A percentile compares a stretch with the other conserved stretches of the same genome.
Evolutionary conservation across 2,888 invertebrate genomes (phyloP).

Genomic region (Watsonalla binaria): DNA sequence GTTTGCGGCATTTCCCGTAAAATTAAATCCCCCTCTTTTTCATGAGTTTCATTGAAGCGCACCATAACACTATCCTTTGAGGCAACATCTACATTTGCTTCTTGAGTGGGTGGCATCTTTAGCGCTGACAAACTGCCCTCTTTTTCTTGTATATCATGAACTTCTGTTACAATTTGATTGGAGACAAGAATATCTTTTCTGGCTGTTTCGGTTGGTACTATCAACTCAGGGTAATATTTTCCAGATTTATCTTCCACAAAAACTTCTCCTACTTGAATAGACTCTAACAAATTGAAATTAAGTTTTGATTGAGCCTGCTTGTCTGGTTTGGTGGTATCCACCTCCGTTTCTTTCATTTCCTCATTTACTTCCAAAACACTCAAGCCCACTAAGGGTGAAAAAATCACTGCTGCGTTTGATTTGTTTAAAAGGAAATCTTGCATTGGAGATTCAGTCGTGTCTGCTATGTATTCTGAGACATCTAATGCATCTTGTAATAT

Average conservation of each 20-base stretch:
- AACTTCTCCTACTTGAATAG: constrained; percentile 83
- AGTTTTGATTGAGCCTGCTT: constrained; percentile 77
- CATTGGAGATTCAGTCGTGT: constrained; percentile 80
- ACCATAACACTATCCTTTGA: constrained; percentile 80
- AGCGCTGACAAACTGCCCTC: constrained; percentile 81
- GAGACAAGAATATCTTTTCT: constrained; percentile 81
- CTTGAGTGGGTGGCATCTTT: constrained; percentile 80
- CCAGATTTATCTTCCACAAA: constrained; percentile 84
- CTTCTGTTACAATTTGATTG: constrained; percentile 81
- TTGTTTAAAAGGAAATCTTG: constrained; percentile 65
- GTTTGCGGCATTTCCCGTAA: constrained; percentile 43
- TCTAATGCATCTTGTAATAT: constrained; percentile 82
- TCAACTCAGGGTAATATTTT: constrained; percentile 87
- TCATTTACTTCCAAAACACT: constrained; percentile 82
- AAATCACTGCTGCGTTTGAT: constrained; percentile 75
- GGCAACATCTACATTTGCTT: constrained; percentile 79
- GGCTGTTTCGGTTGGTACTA: constrained; percentile 88
- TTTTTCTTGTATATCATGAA: constrained; percentile 82
- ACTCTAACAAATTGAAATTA: constrained; percentile 81
- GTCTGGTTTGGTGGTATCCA: constrained; percentile 65
- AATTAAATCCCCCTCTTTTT: constrained; percentile 81
- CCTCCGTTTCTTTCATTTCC: constrained; percentile 78
- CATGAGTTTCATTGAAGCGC: constrained; percentile 76
- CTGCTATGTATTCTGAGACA: constrained; percentile 79
- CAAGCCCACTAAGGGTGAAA: constrained; percentile 81